Evolutionary conservation across 2,888 invertebrate species (phyloP), one percentile per base, ranked within the genome.

Genomic region (Diloba caeruleocephala): DNA sequence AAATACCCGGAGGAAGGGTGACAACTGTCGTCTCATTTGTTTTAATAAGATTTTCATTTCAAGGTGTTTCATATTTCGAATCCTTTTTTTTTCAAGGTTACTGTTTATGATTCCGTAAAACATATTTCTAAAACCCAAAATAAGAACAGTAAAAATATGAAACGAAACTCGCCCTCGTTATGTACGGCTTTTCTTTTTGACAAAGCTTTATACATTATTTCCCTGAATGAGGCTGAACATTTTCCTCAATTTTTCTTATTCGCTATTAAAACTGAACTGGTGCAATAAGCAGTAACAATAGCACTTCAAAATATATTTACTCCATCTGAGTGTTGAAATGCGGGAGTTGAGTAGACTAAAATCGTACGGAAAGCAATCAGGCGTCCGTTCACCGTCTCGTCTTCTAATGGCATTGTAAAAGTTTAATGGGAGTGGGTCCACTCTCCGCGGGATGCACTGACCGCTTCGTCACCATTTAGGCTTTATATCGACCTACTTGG

Each of bases 351-450:
- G n/a, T 54, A 43, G 44, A 39, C 41, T 50, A 39, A 64, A 72
- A 66, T 63, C 51, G 68, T 74, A 71, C 66, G 56, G 65, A 64
- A 61, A 71, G 73, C 68, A 69, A 70, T 68, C 69, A 69, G 57
- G 59, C 74, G 82, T 77, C 73, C 81, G 59, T 84, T 82, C 82
- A 79, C 79, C 76, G 83, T 70, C 80, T 74, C 71, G 72, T 52
- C 73, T 57, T 55, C 74, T 82, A 86, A 86, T 84, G 78, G 79
- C 75, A 70, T 72, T 79, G 77, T 85, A 78, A 85, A 84, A 85
- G 72, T 82, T 86, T 84, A 82, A 85, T 81, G 80, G 56, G 66
- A 57, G 65, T 42, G 55, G 57, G 64, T 70, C 69, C 71, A 60
- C 52, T 72, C 46, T 58, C 57, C 58, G 36, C 51, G 64, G 50